Percentiles rank a stretch among this genome's conserved stretches.
Evolutionary conservation across 2,797 vertebrate species (phyloP).

Genomic region (Orestias chungarensis): DNA sequence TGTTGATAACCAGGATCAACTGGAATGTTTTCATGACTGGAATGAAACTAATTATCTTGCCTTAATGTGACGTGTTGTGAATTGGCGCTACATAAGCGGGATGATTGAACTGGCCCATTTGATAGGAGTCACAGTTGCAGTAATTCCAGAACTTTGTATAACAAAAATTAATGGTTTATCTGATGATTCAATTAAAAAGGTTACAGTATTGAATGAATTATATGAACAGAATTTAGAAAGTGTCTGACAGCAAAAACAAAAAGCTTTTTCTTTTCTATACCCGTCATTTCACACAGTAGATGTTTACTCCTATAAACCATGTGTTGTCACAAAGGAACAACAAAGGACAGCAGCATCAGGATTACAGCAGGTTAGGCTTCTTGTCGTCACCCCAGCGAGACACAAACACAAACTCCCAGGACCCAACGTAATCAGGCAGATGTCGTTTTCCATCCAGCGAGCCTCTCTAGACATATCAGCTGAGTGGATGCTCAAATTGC

Average conservation of each 20-base stretch:
- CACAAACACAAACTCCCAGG: conserved; percentile 64
- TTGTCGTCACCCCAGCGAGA: conserved; percentile 47
- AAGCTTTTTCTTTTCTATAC: not conserved
- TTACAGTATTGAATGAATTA: not conserved
- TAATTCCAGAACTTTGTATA: not conserved
- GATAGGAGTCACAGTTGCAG: not conserved
- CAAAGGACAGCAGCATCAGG: conserved; percentile 49
- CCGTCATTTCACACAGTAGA: too few relatives aligned
- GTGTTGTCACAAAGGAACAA: conserved; percentile 52
- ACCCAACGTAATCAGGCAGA: conserved; percentile 67
- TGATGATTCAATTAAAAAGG: not conserved
- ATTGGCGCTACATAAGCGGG: too few relatives aligned
- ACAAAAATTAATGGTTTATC: not conserved
- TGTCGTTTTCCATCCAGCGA: conserved; percentile 62
- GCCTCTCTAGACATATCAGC: conserved; percentile 21
- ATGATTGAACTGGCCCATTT: too few relatives aligned
- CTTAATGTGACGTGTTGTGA: too few relatives aligned
- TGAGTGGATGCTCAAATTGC: conserved; percentile 32
- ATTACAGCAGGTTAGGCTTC: conserved; percentile 74
- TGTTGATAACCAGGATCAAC: too few relatives aligned
- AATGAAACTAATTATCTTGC: too few relatives aligned
- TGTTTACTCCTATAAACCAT: conserved; percentile 75
- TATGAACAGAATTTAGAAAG: not conserved
- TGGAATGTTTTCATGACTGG: too few relatives aligned
- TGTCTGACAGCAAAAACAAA: not conserved